A percentile compares a stretch with the other conserved stretches of the same genome.
Conservation (phyloP, 2,888 invertebrate species). For the Brachypalpus laphriformis region DNA sequence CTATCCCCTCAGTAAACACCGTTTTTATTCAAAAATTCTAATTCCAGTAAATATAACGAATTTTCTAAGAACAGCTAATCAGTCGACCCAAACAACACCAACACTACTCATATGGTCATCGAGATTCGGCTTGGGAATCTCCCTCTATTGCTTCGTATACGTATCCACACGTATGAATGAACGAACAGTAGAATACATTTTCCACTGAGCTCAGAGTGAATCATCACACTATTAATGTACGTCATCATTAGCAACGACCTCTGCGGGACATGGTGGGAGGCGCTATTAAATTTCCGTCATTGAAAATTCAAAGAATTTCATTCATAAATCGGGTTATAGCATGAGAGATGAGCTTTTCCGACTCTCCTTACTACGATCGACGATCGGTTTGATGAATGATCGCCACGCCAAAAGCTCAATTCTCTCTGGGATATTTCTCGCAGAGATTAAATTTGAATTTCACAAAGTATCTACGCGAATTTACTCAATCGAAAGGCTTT, state of each 20-base stretch:
- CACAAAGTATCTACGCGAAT: constrained; percentile 27
- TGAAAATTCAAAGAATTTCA: constrained; percentile 60
- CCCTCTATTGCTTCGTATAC: constrained; percentile 30
- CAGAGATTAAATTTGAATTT: constrained; percentile 34
- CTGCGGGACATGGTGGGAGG: constrained; percentile 24
- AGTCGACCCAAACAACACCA: constrained; percentile 76
- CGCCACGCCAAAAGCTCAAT: constrained; percentile 32
- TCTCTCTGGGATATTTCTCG: constrained; percentile 59
- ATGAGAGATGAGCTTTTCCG: constrained; percentile 51
- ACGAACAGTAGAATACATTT: constrained; percentile 34
- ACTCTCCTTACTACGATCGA: background rate
- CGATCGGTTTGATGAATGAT: constrained; percentile 1
- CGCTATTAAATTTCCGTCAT: constrained; percentile 29
- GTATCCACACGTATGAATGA: background rate
- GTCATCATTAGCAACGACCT: constrained; percentile 61
- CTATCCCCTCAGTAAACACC: background rate
- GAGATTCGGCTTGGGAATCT: constrained; percentile 62
- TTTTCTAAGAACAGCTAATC: constrained; percentile 80
- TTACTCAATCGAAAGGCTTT: constrained; percentile 22
- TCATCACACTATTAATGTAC: constrained; percentile 54
- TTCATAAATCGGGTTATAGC: constrained; percentile 51
- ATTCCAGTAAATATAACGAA: constrained; percentile 47
- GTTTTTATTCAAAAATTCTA: background rate
- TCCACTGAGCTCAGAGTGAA: constrained; percentile 48
- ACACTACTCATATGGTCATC: constrained; percentile 11